These are phyloP conservation scores for Atrina japonica DNA, from an alignment of 2,888 invertebrate species.

Conservation along the genomic window DNA sequence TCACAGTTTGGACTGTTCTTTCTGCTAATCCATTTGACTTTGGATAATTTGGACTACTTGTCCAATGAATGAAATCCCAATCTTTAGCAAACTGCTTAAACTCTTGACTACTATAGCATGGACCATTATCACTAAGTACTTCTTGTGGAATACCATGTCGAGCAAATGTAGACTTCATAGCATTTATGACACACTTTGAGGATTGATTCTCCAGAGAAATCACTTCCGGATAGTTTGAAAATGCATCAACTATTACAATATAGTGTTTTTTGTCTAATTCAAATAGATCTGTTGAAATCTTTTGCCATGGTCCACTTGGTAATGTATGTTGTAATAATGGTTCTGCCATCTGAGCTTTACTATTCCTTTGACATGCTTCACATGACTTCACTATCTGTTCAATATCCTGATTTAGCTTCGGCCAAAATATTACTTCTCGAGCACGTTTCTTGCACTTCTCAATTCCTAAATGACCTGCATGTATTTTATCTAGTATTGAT, in stretches of 20 bases:
- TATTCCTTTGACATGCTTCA: slow-evolving; percentile 18
- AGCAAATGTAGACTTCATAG: slow-evolving; percentile 39
- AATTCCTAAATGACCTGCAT: slow-evolving; percentile 40
- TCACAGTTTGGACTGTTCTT: slow-evolving; percentile 49
- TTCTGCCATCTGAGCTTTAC: slow-evolving; percentile 37
- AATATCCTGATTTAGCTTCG: slow-evolving; percentile 32
- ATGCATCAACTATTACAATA: slow-evolving; percentile 53
- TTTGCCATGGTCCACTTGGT: slow-evolving; percentile 42
- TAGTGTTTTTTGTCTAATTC: slow-evolving; percentile 33
- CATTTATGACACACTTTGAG: slow-evolving; percentile 22
- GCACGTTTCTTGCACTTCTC: slow-evolving; percentile 38
- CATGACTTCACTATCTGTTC: slow-evolving; percentile 27
- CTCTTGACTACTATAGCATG: slow-evolving; percentile 34
- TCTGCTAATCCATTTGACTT: slow-evolving; percentile 59
- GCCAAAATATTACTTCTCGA: slow-evolving; percentile 41
- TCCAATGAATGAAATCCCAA: slow-evolving; percentile 50
- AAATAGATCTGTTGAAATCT: slow-evolving; percentile 45
- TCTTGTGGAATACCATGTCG: slow-evolving; percentile 47
- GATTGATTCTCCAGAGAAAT: slow-evolving; percentile 11
- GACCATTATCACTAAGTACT: slow-evolving; percentile 49
- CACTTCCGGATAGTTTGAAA: slow-evolving; percentile 45
- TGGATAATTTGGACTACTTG: slow-evolving; percentile 48
- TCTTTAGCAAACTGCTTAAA: slow-evolving; percentile 44
- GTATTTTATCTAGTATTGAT: slow-evolving; percentile 26
- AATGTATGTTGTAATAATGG: slow-evolving; percentile 33